These are phyloP conservation scores for Cistogaster globosa DNA, from an alignment of 2,888 invertebrate genomes.

Conservation along the genomic window DNA sequence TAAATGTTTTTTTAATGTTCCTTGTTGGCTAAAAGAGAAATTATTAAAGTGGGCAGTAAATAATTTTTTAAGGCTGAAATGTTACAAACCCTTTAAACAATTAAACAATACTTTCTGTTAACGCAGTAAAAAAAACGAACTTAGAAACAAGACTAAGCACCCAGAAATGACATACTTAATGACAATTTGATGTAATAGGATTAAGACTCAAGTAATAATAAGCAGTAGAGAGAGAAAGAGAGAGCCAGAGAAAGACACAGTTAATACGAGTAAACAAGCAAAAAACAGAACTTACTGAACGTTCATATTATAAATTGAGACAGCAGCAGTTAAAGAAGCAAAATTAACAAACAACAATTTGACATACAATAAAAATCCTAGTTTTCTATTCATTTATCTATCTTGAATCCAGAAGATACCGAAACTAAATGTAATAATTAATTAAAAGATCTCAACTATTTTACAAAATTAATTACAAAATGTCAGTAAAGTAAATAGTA, in stretches of 20 bases:
- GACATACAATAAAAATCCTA: no score
- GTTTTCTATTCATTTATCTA: no score
- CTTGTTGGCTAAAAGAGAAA: no score
- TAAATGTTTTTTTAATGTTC: no score
- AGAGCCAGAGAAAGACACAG: neutral
- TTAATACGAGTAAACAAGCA: slow-evolving; percentile 25
- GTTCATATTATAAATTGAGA: neutral
- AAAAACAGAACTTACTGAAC: neutral
- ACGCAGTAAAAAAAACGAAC: neutral
- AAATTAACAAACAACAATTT: slow-evolving; percentile 14
- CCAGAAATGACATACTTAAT: slow-evolving; percentile 37
- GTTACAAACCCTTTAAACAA: neutral
- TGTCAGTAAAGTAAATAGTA: slow-evolving; percentile 48
- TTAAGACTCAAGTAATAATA: slow-evolving; percentile 59
- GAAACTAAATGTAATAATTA: slow-evolving; percentile 16
- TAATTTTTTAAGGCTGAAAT: no score
- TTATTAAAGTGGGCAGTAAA: no score
- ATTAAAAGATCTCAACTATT: slow-evolving; percentile 48
- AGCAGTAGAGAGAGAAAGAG: slow-evolving; percentile 4
- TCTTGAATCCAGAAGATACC: neutral
- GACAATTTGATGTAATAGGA: slow-evolving; percentile 64
- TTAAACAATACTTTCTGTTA: neutral
- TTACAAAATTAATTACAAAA: slow-evolving; percentile 63
- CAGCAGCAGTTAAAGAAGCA: neutral
- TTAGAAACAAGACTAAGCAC: slow-evolving; percentile 4